phyloP scores from a whole-genome alignment of 2,113 vertebrate genomes.

The Barnardius zonarius region DNA sequence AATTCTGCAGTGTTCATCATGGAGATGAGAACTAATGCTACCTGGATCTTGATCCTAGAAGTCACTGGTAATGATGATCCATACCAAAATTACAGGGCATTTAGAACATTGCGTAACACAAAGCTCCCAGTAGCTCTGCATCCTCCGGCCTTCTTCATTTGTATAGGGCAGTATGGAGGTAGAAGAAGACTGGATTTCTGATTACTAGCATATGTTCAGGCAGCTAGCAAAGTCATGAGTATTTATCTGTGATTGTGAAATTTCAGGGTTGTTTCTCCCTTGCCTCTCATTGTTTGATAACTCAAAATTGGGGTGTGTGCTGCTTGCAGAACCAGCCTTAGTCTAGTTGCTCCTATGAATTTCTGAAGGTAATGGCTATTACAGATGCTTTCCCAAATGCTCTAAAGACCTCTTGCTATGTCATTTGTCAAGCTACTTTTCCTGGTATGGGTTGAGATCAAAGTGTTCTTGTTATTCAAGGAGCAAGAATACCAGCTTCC shows the following conservation, averaged over 20 bases:
- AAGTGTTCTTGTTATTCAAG: background rate
- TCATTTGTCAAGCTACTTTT: background rate
- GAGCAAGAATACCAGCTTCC: background rate
- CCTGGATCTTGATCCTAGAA: background rate
- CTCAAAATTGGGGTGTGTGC: background rate
- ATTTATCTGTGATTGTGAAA: background rate
- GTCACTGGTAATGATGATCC: background rate
- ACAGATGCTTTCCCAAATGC: background rate
- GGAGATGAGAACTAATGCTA: background rate
- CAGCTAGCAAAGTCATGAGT: background rate
- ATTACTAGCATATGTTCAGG: background rate
- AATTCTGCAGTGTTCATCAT: background rate
- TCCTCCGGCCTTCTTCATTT: background rate
- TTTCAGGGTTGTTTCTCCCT: background rate
- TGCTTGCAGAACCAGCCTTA: background rate
- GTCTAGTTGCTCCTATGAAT: background rate
- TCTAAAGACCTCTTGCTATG: background rate
- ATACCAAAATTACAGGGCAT: background rate
- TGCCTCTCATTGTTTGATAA: background rate
- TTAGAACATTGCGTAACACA: background rate
- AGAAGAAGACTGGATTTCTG: background rate
- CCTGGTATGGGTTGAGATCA: background rate
- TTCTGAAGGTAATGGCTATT: slow-evolving; percentile 4
- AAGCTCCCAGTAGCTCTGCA: background rate
- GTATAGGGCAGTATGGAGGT: background rate